Evolutionary conservation across 1,140 invertebrate species (phyloP), one percentile per base, ranked within the genome.

Genomic region (Trinorchestia longiramus): DNA sequence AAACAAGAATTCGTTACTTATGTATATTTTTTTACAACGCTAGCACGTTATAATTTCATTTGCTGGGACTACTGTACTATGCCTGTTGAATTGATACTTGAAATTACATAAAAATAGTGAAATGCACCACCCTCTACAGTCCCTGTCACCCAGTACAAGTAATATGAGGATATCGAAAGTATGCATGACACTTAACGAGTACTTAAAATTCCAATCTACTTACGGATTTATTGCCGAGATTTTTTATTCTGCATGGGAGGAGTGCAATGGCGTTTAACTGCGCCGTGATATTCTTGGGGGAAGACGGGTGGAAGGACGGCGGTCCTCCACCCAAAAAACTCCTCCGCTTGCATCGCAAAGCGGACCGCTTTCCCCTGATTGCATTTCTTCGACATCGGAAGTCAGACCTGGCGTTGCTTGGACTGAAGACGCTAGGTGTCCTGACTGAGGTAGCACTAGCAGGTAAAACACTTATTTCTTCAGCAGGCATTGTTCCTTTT

Each of bases 281-380:
- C 36, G 96, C 96, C 17, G 97, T 97, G 57, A 97, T 95, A 95
- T 97, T 97, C 36, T 94, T 96, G 53, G 96, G 96, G 0, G 96
- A 95, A 42, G 95, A 95, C 17, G 96, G 95, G 95, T 96, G 96
- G 95, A 97, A 97, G 41, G 96, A 96, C 43, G 97, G 97, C n/a
- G 92, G 95, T 8, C 95, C 95, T 8, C 41, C 92, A 45, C 98
- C 98, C 95, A 98, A 96, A 91, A 96, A 96, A 36, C 96, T 96
- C 45, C 96, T 87, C 44, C 96, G 53, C 91, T 96, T 96, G 91
- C 95, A 95, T 28, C 96, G n/a, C 0, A 94, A 19, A 11, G 92
- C 40, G 0, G 92, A 94, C 44, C 92, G 15, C 92, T 45, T 94
- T 15, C 43, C 43, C 41, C 88, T 36, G 11, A 36, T 28, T 36